Base-by-base conservation (phyloP, 2,113 vertebrate species). In the Sander lucioperca region DNA sequence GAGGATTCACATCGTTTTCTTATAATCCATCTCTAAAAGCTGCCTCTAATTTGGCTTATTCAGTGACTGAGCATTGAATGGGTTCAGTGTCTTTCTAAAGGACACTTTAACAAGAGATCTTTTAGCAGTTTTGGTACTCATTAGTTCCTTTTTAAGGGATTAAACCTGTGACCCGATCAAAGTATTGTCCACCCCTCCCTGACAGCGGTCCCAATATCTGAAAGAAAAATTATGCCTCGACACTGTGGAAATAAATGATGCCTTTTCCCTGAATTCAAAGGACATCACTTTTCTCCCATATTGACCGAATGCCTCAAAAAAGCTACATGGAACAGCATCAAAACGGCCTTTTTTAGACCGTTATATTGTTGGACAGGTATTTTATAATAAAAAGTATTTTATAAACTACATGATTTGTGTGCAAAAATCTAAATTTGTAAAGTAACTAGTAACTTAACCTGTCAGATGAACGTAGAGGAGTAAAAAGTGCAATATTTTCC, bases 141-240 rank as follows among this genome's bases (percentile, higher is more conserved):
- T 84, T 82, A 81, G 67, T 50, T 76, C 33, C 54, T 54, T 69
- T 30, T 69, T 30, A 53, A 12, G 14, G 57, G 30, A 82, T 87
- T 75, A 77, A 80, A 84, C 54, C 11, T 0, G 25, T 67, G 75
- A 74, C 53, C 78, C 4, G 65, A 82, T 77, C 7, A 30, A 13
- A 51, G 16, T 4, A 15, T 11, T 66, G n/a, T 25, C 65, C 18
- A 3, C 3, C 30, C 50, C 19, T 65, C 2, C 30, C 36, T 18
- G 64, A 77, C 63, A 65, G 63, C 63, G 12, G 5, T 15, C 39
- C 12, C 58, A 30, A 21, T 45, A 77, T 87, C 30, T 66, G 19
- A 58, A 39, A 59, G 13, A 62, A 65, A 67, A 78, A 33, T 8
- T 7, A 79, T 1, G 19, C 51, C 6, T 39, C 25, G 5, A 23